A percentile compares a stretch with the other conserved stretches of the same genome.
Evolutionary conservation across 2,113 vertebrate species (phyloP).

Genomic region (Hypomesus transpacificus): DNA sequence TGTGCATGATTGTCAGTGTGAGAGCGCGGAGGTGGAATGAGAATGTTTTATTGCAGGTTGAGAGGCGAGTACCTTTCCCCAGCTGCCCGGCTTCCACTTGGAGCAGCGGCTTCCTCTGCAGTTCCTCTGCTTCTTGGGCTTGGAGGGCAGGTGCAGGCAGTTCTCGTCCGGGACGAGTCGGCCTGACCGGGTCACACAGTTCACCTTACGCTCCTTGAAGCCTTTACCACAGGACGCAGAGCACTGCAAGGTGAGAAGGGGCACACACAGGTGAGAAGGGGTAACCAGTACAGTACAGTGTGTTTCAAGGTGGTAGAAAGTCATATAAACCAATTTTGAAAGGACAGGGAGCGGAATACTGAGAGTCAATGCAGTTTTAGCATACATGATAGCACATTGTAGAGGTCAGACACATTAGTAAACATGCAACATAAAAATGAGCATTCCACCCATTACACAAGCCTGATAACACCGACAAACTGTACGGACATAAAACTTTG

Average conservation of each 20-base stretch:
- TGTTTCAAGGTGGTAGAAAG: too few species aligned
- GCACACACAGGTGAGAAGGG: too few species aligned
- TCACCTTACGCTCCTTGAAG: constrained; percentile 84
- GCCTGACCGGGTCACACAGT: constrained; percentile 84
- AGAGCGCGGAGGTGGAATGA: constrained; percentile 24
- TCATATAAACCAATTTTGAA: too few species aligned
- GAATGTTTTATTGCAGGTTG: constrained; percentile 28
- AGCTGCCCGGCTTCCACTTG: constrained; percentile 88
- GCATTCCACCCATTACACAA: not conserved
- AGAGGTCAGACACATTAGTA: too few species aligned
- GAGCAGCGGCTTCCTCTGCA: constrained; percentile 87
- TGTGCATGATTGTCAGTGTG: constrained; percentile 35
- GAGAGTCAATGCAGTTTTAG: too few species aligned
- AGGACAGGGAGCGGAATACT: too few species aligned
- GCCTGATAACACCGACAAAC: not conserved
- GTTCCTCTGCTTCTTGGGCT: constrained; percentile 81
- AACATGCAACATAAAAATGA: too few species aligned
- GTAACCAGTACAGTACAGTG: too few species aligned
- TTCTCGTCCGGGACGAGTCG: constrained; percentile 79
- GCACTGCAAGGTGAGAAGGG: constrained; percentile 74
- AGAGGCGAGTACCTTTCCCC: constrained; percentile 84
- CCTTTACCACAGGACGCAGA: constrained; percentile 91
- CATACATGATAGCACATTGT: too few species aligned
- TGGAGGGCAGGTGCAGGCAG: constrained; percentile 81
- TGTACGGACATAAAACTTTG: too few species aligned